A percentile compares a stretch with the other conserved stretches of the same genome.
Conservation (phyloP, 2,113 vertebrate species). For the Craseonycteris thonglongyai region DNA sequence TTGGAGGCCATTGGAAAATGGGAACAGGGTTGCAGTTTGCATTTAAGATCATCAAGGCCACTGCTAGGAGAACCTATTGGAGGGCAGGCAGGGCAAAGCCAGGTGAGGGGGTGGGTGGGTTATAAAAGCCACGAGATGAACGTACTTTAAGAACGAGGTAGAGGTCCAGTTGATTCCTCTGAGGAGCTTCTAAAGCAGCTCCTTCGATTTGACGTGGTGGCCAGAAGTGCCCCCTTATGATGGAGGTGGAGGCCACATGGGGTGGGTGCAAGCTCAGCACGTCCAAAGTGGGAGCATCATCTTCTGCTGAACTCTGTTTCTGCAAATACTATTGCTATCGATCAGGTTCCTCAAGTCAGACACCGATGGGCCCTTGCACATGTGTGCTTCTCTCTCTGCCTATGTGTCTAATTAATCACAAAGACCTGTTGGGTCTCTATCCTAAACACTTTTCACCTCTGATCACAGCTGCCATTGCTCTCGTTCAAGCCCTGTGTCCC, state of each 20-base stretch:
- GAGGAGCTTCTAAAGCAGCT: neutral
- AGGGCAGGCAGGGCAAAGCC: neutral
- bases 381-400: neutral
- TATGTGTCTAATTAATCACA: neutral
- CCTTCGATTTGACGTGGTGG: neutral
- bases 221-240: accelerated
- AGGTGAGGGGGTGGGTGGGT: neutral
- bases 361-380: neutral
- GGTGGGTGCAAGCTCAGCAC: neutral
- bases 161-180: neutral
- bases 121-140: neutral
- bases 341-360: neutral
- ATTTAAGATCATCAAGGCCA: neutral
- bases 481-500: neutral
- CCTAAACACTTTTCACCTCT: neutral
- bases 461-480: neutral
- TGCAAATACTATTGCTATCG: neutral
- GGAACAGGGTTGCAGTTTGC: neutral
- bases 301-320: neutral
- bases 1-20: neutral
- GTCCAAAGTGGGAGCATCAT: neutral
- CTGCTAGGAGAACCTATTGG: neutral
- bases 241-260: neutral
- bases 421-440: neutral
- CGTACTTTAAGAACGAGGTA: neutral